Conservation (phyloP, 2,888 invertebrate species). For the Leptinotarsa rubiginosa region DNA sequence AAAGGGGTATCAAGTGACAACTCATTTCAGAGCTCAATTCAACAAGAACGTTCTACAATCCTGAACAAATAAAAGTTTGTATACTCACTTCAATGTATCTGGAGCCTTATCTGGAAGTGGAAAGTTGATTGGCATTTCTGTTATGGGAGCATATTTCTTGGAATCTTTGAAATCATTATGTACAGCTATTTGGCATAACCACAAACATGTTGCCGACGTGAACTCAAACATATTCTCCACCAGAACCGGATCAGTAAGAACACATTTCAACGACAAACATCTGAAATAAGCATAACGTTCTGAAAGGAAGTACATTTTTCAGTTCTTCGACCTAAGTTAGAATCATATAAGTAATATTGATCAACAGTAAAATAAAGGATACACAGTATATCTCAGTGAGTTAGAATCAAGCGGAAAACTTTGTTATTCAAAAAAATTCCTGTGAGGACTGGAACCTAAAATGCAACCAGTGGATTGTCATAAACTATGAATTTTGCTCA, state of each 20-base stretch:
- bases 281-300: conserved; percentile 62
- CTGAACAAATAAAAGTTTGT: not conserved
- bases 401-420: too few species aligned
- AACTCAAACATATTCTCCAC: conserved; percentile 79
- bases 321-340: not conserved
- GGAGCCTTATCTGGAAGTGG: conserved; percentile 76
- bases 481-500: too few species aligned
- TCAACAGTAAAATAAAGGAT: not conserved
- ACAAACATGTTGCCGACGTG: conserved; percentile 83
- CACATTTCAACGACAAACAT: conserved; percentile 79
- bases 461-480: too few species aligned
- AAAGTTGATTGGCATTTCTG: conserved; percentile 70
- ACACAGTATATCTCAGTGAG: too few species aligned
- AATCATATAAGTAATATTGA: not conserved
- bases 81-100: conserved; percentile 73
- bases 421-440: too few species aligned
- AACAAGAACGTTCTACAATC: too few species aligned
- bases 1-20: too few species aligned
- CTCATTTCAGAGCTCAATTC: too few species aligned
- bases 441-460: too few species aligned
- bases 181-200: conserved; percentile 86
- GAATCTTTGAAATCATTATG: conserved; percentile 63
- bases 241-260: conserved; percentile 80
- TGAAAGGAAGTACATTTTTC: not conserved
- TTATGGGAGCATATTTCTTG: conserved; percentile 73